These are phyloP conservation scores for Temnothorax curvispinosus DNA, from an alignment of 1,140 invertebrate genomes.

Conservation along the genomic window DNA sequence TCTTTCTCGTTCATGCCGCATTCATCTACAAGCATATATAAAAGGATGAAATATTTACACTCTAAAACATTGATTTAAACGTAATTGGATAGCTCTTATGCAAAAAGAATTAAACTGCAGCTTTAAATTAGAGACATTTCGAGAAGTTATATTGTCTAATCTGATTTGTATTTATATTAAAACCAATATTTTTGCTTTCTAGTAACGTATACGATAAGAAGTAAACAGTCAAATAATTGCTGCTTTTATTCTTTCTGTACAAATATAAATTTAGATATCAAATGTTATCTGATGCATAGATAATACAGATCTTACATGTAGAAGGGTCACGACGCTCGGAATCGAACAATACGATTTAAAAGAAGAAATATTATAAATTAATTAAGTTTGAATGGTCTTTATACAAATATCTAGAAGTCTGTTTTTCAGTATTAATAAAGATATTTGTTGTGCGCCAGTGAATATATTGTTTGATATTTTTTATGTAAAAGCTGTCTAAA, in stretches of 20 bases:
- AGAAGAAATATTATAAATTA: not conserved
- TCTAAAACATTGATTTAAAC: slow-evolving; percentile 11
- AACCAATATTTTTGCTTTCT: not conserved
- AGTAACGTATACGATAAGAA: not conserved
- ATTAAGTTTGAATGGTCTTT: not conserved
- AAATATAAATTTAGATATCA: not conserved
- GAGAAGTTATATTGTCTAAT: not conserved
- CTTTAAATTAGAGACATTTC: slow-evolving; percentile 12
- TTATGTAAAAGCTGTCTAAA: slow-evolving; percentile 3
- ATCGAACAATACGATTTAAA: too few relatives aligned
- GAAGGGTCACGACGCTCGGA: too few relatives aligned
- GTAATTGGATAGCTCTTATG: not conserved
- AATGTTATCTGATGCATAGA: too few relatives aligned
- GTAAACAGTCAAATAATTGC: not conserved
- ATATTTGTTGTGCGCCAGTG: not conserved
- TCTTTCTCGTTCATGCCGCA: not conserved
- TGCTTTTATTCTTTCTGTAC: not conserved
- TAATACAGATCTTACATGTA: too few relatives aligned
- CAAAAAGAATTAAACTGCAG: not conserved
- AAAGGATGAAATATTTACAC: slow-evolving; percentile 7
- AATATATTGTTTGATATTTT: slow-evolving; percentile 34
- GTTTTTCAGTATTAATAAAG: not conserved
- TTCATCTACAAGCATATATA: not conserved
- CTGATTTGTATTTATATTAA: not conserved
- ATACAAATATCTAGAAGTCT: not conserved